Conservation (phyloP, 1,140 invertebrate species). For the Lethrus apterus region DNA sequence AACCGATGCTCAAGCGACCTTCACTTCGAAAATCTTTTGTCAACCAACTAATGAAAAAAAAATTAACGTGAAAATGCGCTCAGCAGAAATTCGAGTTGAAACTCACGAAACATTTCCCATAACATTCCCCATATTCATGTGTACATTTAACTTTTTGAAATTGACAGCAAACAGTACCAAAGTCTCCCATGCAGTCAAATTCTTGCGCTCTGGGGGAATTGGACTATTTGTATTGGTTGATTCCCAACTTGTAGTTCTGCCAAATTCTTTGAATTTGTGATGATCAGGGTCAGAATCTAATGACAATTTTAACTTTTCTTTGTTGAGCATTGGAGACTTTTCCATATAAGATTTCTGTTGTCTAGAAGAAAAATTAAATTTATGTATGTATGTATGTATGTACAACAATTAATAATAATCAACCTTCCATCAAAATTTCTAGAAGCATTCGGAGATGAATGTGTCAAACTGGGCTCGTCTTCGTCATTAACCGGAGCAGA, state of each 20-base stretch:
- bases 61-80: neutral
- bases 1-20: constrained; percentile 87
- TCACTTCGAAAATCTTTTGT: constrained; percentile 85
- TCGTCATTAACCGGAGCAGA: constrained; percentile 36
- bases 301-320: constrained; percentile 48
- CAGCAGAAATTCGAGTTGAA: neutral
- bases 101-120: constrained; percentile 90
- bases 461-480: constrained; percentile 23
- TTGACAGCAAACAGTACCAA: constrained; percentile 92
- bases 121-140: constrained; percentile 99
- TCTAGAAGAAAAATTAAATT: neutral
- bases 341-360: constrained; percentile 17
- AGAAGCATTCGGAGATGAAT: constrained; percentile 27
- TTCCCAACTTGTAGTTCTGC: constrained; percentile 45
- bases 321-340: constrained; percentile 35
- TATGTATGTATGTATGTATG: no score
- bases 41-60: constrained; percentile 61
- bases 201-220: constrained; percentile 46
- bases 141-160: constrained; percentile 89
- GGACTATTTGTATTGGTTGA: constrained; percentile 41
- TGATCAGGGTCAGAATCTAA: constrained; percentile 46
- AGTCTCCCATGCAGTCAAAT: constrained; percentile 80
- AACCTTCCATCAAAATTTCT: constrained; percentile 25
- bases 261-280: constrained; percentile 47
- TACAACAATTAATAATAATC: neutral